These are phyloP conservation scores for Tetramorium alpestre DNA, from an alignment of 1,140 invertebrate genomes.

Conservation along the genomic window DNA sequence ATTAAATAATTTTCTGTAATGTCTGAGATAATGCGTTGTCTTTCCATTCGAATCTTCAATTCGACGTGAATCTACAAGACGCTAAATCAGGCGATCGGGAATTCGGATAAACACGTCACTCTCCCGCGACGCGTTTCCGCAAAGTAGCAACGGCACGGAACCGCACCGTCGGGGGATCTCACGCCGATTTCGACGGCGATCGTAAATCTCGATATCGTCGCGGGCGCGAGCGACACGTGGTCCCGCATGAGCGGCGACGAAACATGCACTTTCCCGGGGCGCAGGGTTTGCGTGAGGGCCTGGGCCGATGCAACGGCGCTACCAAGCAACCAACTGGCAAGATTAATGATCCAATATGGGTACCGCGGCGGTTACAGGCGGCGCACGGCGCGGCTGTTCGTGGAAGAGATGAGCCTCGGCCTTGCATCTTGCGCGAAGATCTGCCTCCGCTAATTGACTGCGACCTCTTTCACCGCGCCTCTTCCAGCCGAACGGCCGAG, in stretches of 20 bases:
- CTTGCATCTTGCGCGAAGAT: slow-evolving; percentile 63
- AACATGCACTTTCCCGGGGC: slow-evolving; percentile 44
- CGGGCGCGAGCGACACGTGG: slow-evolving; percentile 13
- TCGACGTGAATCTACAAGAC: not conserved
- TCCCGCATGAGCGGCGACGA: slow-evolving; percentile 34
- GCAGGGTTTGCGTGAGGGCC: slow-evolving; percentile 37
- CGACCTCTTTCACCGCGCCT: slow-evolving; percentile 50
- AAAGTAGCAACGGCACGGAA: not conserved
- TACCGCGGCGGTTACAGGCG: slow-evolving; percentile 30
- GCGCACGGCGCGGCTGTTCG: slow-evolving; percentile 24
- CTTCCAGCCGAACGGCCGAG: slow-evolving; percentile 3
- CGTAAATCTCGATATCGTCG: slow-evolving; percentile 50
- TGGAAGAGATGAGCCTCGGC: slow-evolving; percentile 55
- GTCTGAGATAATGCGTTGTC: not conserved
- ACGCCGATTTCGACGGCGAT: slow-evolving; percentile 21
- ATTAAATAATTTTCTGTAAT: not conserved
- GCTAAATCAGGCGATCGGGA: not conserved
- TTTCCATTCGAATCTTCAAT: not conserved
- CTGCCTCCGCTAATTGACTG: slow-evolving; percentile 64
- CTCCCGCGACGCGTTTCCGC: not conserved
- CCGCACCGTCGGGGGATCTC: not conserved
- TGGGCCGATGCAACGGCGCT: slow-evolving; percentile 41
- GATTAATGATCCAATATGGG: slow-evolving; percentile 64
- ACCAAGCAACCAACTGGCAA: slow-evolving; percentile 45
- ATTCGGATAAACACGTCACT: slow-evolving; percentile 1